Base-by-base conservation (phyloP, 2,888 invertebrate species). In the Ctena decussata region DNA sequence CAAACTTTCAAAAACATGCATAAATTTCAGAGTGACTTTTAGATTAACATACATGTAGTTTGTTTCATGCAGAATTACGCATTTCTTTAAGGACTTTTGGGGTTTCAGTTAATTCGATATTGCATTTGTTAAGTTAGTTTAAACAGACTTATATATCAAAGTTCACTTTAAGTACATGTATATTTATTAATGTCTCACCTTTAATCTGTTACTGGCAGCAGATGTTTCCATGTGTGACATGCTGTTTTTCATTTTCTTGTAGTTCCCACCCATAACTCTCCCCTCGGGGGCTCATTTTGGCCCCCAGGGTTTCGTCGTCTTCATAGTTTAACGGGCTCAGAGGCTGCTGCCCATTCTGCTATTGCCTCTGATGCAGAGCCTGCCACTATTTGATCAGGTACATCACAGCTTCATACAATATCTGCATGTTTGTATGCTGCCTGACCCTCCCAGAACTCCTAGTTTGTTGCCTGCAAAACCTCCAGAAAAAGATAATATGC, bases 201-300 rank as follows among this genome's bases (percentile, higher is more conserved):
- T n/a, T n/a, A n/a, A n/a, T n/a, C n/a, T n/a, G n/a, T n/a, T n/a
- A n/a, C n/a, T 15, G 46, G 21, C 21, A 21, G 2, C 21, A 21
- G 18, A 8, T 46, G 15, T n/a, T 21, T 15, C 18, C 18, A 46
- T 18, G 46, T 46, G 21, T 46, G 46, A 46, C 8, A 46, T n/a
- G 46, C 46, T 18, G 12, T 21, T 46, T 46, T 46, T 46, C 18
- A 46, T 46, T 46, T 12, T 77, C 80, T 90, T 89, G 60, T 90
- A 92, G 92, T 91, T 79, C 85, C 82, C 77, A 87, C 89, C 79
- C 92, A 89, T 84, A 90, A 87, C 74, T 78, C 91, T 18, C 88
- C 90, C 8, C 86, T 87, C 15, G 91, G 91, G 57, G 89, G 89
- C 71, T 91, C 92, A 44, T 93, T 93, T 86, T 93, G 92, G 92